phyloP scores from a whole-genome alignment of 2,113 vertebrate species.

The Campylomormyrus numenius region DNA sequence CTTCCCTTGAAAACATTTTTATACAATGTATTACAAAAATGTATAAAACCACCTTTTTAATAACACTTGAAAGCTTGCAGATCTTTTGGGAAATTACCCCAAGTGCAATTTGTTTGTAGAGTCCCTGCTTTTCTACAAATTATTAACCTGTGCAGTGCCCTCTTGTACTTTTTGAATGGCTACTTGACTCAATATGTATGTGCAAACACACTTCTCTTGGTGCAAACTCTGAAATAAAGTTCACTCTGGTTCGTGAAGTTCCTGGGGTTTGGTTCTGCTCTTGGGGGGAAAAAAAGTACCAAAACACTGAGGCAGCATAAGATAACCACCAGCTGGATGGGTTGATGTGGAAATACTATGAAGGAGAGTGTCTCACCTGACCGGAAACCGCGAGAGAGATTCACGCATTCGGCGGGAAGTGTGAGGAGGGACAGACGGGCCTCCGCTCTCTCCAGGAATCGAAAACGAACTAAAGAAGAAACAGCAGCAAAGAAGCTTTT shows the following conservation, averaged over 20 bases:
- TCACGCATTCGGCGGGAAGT: constrained; percentile 87
- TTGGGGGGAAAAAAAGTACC: not conserved
- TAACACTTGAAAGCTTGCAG: not conserved
- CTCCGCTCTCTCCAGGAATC: constrained; percentile 74
- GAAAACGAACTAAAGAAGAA: constrained; percentile 72
- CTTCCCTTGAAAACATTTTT: not conserved
- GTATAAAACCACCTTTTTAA: not conserved
- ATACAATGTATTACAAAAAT: not conserved
- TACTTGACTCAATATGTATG: not conserved
- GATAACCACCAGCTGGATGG: not conserved
- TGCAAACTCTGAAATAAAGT: not conserved
- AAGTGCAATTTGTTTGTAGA: not conserved
- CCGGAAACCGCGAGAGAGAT: constrained; percentile 77
- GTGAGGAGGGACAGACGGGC: constrained; percentile 73
- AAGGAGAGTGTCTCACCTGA: constrained; percentile 61
- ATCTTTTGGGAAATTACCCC: not conserved
- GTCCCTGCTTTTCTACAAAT: not conserved
- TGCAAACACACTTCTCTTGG: not conserved
- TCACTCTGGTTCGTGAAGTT: not conserved
- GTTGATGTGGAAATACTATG: not conserved
- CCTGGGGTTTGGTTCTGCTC: not conserved
- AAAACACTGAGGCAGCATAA: not conserved
- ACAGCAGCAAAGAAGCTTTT: not conserved
- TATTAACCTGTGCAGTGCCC: not conserved
- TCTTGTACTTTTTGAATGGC: not conserved